Evolutionary conservation across 2,888 invertebrate species (phyloP).

Genomic region (Aromia moschata): DNA sequence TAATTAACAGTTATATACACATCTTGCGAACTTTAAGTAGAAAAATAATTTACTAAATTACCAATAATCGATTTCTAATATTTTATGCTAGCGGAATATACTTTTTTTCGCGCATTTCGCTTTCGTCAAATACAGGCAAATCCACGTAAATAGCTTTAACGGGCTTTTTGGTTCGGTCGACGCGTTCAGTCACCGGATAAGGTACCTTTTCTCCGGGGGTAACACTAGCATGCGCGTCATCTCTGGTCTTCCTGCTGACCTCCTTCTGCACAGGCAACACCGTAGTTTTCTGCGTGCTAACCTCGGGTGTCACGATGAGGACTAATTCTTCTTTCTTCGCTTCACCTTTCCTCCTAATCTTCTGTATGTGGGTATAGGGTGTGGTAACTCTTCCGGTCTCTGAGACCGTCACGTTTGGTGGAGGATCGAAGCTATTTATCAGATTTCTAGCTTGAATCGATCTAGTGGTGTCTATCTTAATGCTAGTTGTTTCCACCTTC

Average conservation of each 20-base stretch:
- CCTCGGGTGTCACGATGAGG: conserved; percentile 13
- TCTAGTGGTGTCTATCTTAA: neutral
- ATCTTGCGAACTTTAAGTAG: conserved; percentile 14
- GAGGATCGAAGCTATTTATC: conserved; percentile 35
- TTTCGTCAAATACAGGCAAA: conserved; percentile 58
- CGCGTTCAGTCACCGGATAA: conserved; percentile 34
- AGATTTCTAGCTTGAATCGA: conserved; percentile 32
- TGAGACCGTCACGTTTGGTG: conserved; percentile 24
- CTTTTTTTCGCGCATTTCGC: conserved; percentile 52
- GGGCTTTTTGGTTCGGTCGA: conserved; percentile 37
- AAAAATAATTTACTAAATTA: conserved; percentile 17
- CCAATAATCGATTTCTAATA: neutral
- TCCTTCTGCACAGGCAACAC: conserved; percentile 20
- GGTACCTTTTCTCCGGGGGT: conserved; percentile 34
- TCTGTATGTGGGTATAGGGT: conserved; percentile 58
- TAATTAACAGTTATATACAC: conserved; percentile 22
- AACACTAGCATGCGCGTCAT: conserved; percentile 43
- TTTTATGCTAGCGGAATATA: conserved; percentile 56
- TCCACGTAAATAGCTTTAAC: conserved; percentile 57
- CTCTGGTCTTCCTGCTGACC: conserved; percentile 39
- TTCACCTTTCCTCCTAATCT: conserved; percentile 51
- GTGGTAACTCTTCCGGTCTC: conserved; percentile 44
- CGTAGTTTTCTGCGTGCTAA: conserved; percentile 22
- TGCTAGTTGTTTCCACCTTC: conserved; percentile 14
- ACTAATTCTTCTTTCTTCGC: conserved; percentile 17